Conservation (phyloP, 64 coral and sea anemone species). For the Acropora yongei region DNA sequence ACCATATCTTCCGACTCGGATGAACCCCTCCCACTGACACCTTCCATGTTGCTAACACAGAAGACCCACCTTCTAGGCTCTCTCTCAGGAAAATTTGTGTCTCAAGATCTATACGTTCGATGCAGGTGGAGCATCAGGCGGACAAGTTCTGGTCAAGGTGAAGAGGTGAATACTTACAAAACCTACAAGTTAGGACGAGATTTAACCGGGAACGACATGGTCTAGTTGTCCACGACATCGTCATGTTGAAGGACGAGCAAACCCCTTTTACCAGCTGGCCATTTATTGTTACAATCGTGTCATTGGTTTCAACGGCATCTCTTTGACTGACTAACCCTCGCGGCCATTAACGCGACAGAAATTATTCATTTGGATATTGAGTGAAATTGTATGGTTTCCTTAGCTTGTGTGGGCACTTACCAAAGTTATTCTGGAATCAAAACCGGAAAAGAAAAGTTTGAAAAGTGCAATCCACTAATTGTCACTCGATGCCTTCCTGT, state of each 20-base stretch:
- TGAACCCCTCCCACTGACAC: conserved; percentile 37
- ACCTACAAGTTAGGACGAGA: neutral
- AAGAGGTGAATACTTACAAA: neutral
- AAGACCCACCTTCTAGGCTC: neutral
- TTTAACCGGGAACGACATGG: neutral
- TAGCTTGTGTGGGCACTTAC: too few species aligned
- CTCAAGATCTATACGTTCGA: conserved; percentile 19
- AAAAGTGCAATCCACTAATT: too few species aligned
- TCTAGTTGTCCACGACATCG: neutral
- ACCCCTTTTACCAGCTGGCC: neutral
- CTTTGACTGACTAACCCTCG: too few species aligned
- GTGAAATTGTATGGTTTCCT: too few species aligned
- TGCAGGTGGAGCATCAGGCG: neutral
- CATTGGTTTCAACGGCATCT: too few species aligned
- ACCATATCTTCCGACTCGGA: conserved; percentile 42
- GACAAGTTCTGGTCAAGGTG: too few species aligned
- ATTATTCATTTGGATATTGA: too few species aligned
- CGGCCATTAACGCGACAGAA: too few species aligned
- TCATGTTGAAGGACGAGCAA: conserved; percentile 17
- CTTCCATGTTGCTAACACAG: conserved; percentile 63
- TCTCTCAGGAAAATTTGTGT: conserved; percentile 31
- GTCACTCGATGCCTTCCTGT: too few species aligned
- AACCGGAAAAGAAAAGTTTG: too few species aligned
- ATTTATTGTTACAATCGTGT: too few species aligned
- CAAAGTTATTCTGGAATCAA: too few species aligned